Conservation (phyloP, 2,888 invertebrate genomes). For the Parelbella ahira region DNA sequence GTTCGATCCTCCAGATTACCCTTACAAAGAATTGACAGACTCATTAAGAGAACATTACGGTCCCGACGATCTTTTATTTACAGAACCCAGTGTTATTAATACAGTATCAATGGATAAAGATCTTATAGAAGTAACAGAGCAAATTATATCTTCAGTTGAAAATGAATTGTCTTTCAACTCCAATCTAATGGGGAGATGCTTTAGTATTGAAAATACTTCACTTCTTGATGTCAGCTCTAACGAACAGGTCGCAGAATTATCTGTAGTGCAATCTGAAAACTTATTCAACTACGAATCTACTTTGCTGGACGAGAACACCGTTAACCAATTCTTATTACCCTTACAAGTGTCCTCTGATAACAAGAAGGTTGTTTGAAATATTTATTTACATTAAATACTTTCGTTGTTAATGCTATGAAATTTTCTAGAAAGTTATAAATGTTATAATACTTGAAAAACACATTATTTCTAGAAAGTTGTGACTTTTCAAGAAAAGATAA, state of each 20-base stretch:
- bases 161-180: constrained; percentile 52
- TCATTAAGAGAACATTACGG: constrained; percentile 53
- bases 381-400: constrained; percentile 1
- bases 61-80: constrained; percentile 54
- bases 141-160: constrained; percentile 45
- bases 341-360: constrained; percentile 44
- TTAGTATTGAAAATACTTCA: constrained; percentile 46
- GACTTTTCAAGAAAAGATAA: too few relatives aligned
- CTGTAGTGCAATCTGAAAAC: constrained; percentile 52
- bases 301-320: constrained; percentile 65
- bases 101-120: constrained; percentile 35
- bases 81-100: constrained; percentile 25
- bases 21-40: constrained; percentile 61
- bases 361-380: constrained; percentile 38
- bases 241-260: constrained; percentile 44
- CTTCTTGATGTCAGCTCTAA: constrained; percentile 35
- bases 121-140: constrained; percentile 39
- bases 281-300: constrained; percentile 60
- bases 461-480: too few relatives aligned
- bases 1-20: constrained; percentile 74
- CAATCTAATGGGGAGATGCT: constrained; percentile 53
- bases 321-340: constrained; percentile 67
- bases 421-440: too few relatives aligned
- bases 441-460: too few relatives aligned
- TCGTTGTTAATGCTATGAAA: too few relatives aligned